Percentiles rank a stretch among this genome's conserved stretches.
Conservation (phyloP, 2,888 invertebrate genomes). For the Caenorhabditis sp. region DNA sequence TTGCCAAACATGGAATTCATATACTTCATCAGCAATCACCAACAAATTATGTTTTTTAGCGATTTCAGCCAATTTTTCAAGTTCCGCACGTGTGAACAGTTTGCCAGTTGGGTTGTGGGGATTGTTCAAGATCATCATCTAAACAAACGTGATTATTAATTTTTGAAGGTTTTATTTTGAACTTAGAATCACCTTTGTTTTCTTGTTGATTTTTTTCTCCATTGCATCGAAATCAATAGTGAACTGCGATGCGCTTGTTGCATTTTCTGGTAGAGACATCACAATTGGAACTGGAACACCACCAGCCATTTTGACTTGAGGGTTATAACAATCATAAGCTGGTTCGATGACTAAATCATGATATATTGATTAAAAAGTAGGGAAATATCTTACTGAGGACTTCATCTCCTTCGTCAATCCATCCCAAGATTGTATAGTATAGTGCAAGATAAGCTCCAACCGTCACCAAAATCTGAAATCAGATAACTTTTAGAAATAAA, state of each 20-base stretch:
- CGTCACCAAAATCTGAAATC: constrained; percentile 80
- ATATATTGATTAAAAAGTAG: not conserved
- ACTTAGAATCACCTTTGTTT: constrained; percentile 79
- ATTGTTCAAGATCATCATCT: constrained; percentile 90
- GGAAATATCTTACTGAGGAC: constrained; percentile 67
- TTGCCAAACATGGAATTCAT: constrained; percentile 93
- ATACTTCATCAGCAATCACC: constrained; percentile 94
- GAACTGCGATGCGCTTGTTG: constrained; percentile 78
- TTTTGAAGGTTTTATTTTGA: not conserved
- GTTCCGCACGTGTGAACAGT: constrained; percentile 73
- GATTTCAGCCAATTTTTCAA: constrained; percentile 80
- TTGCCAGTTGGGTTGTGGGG: constrained; percentile 98
- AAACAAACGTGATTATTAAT: not conserved
- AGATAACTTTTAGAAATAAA: constrained; percentile 4
- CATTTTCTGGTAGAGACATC: constrained; percentile 76
- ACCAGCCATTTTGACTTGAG: constrained; percentile 88
- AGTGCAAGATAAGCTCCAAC: constrained; percentile 93
- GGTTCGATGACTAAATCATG: constrained; percentile 83
- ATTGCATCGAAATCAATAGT: constrained; percentile 84
- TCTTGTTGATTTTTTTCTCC: constrained; percentile 81
- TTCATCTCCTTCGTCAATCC: constrained; percentile 81
- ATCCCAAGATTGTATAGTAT: constrained; percentile 85
- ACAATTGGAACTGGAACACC: constrained; percentile 88
- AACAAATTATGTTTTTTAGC: constrained; percentile 91
- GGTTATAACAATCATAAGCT: constrained; percentile 96